A percentile compares a stretch with the other conserved stretches of the same genome.
phyloP scores from a whole-genome alignment of 2,113 vertebrate species.

The Dromiciops gliroides region DNA sequence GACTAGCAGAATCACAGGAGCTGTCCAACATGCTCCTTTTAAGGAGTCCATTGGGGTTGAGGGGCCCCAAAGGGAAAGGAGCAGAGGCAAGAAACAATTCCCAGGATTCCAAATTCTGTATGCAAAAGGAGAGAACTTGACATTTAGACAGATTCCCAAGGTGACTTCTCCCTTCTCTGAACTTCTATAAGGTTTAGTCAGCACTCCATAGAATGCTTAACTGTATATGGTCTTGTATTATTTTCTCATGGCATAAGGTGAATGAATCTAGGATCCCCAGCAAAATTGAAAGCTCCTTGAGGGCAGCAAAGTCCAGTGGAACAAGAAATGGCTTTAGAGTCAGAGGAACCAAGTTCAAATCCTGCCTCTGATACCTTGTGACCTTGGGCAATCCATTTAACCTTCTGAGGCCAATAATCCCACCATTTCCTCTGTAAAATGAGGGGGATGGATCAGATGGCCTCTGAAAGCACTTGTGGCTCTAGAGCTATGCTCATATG shows the following conservation, averaged over 20 bases:
- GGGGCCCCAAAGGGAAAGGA: not conserved
- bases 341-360: not conserved
- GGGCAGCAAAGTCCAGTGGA: not conserved
- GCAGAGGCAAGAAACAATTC: conserved; percentile 10
- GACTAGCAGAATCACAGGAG: conserved; percentile 5
- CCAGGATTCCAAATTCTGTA: conserved; percentile 1
- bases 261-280: not conserved
- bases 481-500: not conserved
- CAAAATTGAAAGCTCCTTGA: conserved; percentile 24
- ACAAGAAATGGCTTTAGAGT: not conserved
- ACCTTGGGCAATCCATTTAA: not conserved
- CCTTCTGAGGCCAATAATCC: not conserved
- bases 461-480: not conserved
- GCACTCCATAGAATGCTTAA: not conserved
- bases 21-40: conserved; percentile 22
- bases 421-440: not conserved
- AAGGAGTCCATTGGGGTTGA: not conserved
- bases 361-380: not conserved
- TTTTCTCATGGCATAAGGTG: conserved; percentile 18
- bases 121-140: conserved; percentile 30
- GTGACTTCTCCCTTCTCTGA: conserved; percentile 11
- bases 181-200: not conserved
- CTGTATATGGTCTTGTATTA: not conserved
- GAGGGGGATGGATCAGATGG: not conserved
- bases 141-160: conserved; percentile 40